phyloP scores from a whole-genome alignment of 2,888 invertebrate species.

The Cecidostiba fungosa region DNA sequence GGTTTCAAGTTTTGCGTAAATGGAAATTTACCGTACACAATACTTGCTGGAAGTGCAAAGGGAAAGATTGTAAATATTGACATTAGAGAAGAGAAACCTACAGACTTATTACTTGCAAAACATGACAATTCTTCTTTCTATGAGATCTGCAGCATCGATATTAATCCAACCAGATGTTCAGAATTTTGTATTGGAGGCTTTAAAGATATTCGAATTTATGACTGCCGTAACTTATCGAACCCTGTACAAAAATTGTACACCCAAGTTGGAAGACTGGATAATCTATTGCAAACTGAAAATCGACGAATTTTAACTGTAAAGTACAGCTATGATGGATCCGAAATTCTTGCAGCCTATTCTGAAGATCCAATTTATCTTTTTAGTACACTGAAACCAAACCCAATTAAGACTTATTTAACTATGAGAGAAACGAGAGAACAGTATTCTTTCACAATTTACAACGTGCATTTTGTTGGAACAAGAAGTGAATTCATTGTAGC shows the following conservation, averaged over 20 bases:
- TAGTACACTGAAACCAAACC: constrained; percentile 26
- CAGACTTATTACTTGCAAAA: constrained; percentile 34
- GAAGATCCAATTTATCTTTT: constrained; percentile 43
- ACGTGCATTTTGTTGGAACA: constrained; percentile 43
- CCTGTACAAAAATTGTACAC: constrained; percentile 23
- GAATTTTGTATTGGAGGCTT: constrained; percentile 50
- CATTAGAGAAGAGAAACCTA: constrained; percentile 46
- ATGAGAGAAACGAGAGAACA: background rate
- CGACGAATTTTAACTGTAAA: constrained; percentile 43
- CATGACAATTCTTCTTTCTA: constrained; percentile 44
- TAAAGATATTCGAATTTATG: constrained; percentile 46
- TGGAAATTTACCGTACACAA: constrained; percentile 38
- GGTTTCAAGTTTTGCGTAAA: constrained; percentile 38
- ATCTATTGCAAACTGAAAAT: background rate
- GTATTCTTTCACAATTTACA: constrained; percentile 38
- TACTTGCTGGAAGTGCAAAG: constrained; percentile 50
- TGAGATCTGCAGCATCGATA: constrained; percentile 50
- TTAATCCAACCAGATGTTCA: constrained; percentile 52
- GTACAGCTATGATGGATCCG: constrained; percentile 50
- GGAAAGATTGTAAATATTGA: constrained; percentile 53
- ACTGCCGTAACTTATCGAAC: constrained; percentile 43
- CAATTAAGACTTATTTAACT: constrained; percentile 43
- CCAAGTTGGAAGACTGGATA: background rate
- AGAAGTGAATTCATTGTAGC: constrained; percentile 51
- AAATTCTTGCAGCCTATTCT: constrained; percentile 42